A percentile compares a stretch with the other conserved stretches of the same genome.
These are phyloP conservation scores for Rhynchophorus ferrugineus DNA, from an alignment of 1,140 invertebrate genomes.

Conservation along the genomic window DNA sequence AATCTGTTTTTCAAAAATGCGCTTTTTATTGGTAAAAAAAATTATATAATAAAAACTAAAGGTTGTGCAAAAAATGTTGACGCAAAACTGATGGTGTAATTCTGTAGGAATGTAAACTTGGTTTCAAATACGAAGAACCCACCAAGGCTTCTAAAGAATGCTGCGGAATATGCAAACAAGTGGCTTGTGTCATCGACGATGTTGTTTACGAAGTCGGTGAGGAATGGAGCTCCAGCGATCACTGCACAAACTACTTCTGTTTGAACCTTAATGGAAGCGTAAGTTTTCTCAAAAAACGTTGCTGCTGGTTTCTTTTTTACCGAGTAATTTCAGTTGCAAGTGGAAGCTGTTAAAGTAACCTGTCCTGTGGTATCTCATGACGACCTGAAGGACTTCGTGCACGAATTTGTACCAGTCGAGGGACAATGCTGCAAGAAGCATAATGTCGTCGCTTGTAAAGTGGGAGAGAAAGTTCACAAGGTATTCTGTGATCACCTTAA, in stretches of 20 bases:
- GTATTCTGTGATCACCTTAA: too few species aligned
- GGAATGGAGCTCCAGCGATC: conserved; percentile 51
- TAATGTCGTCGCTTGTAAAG: conserved; percentile 34
- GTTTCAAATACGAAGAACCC: conserved; percentile 41
- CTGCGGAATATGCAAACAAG: conserved; percentile 56
- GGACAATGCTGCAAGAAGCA: conserved; percentile 36
- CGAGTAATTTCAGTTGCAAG: conserved; percentile 30
- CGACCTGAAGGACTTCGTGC: conserved; percentile 30
- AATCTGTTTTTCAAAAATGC: too few species aligned
- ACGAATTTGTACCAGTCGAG: conserved; percentile 25
- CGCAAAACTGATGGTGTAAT: too few species aligned
- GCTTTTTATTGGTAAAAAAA: too few species aligned
- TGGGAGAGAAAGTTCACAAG: conserved; percentile 25
- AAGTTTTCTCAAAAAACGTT: conserved; percentile 28
- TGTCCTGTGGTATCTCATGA: conserved; percentile 31
- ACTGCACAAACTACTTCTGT: conserved; percentile 53
- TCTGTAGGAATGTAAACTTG: conserved; percentile 28
- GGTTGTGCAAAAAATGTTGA: too few species aligned
- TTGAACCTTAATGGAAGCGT: conserved; percentile 47
- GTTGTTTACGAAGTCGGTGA: conserved; percentile 44
- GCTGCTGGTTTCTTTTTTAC: neutral
- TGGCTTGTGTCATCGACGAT: conserved; percentile 52
- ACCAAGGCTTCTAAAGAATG: conserved; percentile 43
- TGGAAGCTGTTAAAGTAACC: conserved; percentile 25
- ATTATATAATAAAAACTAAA: too few species aligned